A percentile compares a stretch with the other conserved stretches of the same genome.
These are phyloP conservation scores for Oryctolagus cuniculus DNA, from an alignment of 2,113 vertebrate genomes.

Conservation along the genomic window DNA sequence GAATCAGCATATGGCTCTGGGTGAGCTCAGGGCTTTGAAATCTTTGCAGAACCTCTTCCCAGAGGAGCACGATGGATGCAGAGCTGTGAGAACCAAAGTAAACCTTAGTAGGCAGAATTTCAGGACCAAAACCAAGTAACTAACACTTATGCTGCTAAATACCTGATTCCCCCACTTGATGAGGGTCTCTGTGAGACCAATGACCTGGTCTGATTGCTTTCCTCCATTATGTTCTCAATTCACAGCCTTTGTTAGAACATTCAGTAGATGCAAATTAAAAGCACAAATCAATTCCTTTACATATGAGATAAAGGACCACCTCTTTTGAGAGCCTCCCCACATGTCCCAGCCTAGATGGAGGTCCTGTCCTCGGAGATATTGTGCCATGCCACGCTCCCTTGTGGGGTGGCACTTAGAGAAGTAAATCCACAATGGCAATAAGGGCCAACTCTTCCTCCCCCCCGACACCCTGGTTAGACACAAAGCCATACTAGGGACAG, in stretches of 20 bases:
- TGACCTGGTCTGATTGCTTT: not conserved
- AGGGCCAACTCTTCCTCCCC: not conserved
- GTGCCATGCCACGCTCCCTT: too few relatives aligned
- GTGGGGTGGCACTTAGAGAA: not conserved
- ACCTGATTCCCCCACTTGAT: not conserved
- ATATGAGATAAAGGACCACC: not conserved
- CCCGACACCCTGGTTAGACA: not conserved
- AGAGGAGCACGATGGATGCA: not conserved
- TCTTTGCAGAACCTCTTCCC: not conserved
- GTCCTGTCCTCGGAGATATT: not conserved
- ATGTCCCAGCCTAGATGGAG: not conserved
- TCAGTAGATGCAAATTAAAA: not conserved
- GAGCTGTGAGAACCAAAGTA: not conserved
- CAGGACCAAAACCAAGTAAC: not conserved
- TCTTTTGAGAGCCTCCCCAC: not conserved
- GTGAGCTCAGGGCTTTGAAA: conserved; percentile 42
- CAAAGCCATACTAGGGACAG: not conserved
- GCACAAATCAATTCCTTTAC: not conserved
- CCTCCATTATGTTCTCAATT: not conserved
- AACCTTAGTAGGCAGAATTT: not conserved
- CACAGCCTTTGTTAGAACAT: not conserved
- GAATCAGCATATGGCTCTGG: not conserved
- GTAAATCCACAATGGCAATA: not conserved
- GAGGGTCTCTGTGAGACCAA: not conserved
- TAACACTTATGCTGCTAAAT: not conserved